phyloP scores from a whole-genome alignment of 2,888 invertebrate genomes.

The Macrosiphum euphorbiae region DNA sequence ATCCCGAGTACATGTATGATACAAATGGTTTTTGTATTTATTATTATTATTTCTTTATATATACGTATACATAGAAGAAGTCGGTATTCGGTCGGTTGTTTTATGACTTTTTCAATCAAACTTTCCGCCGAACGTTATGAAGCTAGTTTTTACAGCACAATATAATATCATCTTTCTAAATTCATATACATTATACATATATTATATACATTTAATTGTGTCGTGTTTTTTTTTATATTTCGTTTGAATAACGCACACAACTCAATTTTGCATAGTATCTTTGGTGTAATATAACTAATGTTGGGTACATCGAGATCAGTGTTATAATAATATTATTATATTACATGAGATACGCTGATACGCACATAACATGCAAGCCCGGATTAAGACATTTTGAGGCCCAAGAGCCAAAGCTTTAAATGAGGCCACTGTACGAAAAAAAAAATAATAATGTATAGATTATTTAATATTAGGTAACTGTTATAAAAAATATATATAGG shows the following conservation, averaged over 20 bases:
- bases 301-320: neutral
- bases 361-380: too few species aligned
- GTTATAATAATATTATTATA: neutral
- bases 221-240: neutral
- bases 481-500: too few species aligned
- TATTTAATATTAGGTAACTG: too few species aligned
- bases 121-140: slow-evolving; percentile 30
- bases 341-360: neutral
- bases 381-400: too few species aligned
- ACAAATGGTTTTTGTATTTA: slow-evolving; percentile 38
- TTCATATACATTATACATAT: neutral
- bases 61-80: neutral
- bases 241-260: neutral
- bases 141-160: neutral
- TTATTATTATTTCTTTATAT: slow-evolving; percentile 48
- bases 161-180: slow-evolving; percentile 27
- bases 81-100: slow-evolving; percentile 21
- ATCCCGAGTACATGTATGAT: slow-evolving; percentile 37
- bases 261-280: neutral
- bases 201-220: neutral
- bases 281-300: neutral
- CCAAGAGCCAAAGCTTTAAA: too few species aligned
- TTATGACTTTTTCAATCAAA: slow-evolving; percentile 63
- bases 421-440: too few species aligned
- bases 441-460: too few species aligned